phyloP scores from a whole-genome alignment of 2,888 invertebrate species.

The Cenopis cana region DNA sequence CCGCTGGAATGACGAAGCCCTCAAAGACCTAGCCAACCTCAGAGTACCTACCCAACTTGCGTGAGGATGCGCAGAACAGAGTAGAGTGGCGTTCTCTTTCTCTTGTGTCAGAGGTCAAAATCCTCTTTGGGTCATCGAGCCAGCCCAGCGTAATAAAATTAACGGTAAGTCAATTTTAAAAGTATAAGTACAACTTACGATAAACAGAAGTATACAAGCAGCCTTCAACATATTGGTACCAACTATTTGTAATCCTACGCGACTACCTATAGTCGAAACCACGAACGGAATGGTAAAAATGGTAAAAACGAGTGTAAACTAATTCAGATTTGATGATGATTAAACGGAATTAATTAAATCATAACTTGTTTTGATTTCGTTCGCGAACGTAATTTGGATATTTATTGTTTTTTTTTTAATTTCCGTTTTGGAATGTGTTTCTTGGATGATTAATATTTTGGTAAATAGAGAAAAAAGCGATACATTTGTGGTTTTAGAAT shows the following conservation, averaged over 20 bases:
- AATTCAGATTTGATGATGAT: not conserved
- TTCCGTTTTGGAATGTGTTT: slow-evolving; percentile 3
- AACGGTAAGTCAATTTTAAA: too few relatives aligned
- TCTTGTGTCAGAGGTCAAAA: too few relatives aligned
- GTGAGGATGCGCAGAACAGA: too few relatives aligned
- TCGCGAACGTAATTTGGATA: not conserved
- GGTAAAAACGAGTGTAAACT: not conserved
- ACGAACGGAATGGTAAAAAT: not conserved
- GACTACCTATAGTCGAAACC: slow-evolving; percentile 15
- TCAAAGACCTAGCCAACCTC: too few relatives aligned
- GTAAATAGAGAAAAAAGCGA: not conserved
- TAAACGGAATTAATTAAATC: slow-evolving; percentile 9
- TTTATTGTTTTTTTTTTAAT: slow-evolving; percentile 3
- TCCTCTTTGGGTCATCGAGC: too few relatives aligned
- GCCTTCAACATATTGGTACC: slow-evolving; percentile 28
- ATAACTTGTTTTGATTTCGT: slow-evolving; percentile 26
- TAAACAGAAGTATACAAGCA: slow-evolving; percentile 7
- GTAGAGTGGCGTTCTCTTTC: too few relatives aligned
- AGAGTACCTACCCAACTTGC: too few relatives aligned
- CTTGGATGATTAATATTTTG: not conserved
- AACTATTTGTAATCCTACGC: not conserved
- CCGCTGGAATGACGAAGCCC: too few relatives aligned
- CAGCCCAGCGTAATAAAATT: too few relatives aligned
- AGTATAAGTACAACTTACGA: slow-evolving; percentile 32
- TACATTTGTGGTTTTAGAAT: not conserved